A percentile compares a stretch with the other conserved stretches of the same genome.
These are phyloP conservation scores for Sisyra terminalis DNA, from an alignment of 2,888 invertebrate genomes.

Conservation along the genomic window DNA sequence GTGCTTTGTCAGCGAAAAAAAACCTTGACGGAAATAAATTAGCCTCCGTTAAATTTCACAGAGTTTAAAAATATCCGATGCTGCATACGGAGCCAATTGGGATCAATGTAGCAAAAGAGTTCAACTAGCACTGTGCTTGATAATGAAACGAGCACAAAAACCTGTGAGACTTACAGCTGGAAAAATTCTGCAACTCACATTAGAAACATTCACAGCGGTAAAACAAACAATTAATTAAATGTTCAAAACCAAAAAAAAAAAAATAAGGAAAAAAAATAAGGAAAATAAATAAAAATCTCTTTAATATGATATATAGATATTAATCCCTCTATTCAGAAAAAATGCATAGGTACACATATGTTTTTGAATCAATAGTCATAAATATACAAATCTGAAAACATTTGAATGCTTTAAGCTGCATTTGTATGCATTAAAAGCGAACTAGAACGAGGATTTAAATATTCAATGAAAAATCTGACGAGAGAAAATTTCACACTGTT, in stretches of 20 bases:
- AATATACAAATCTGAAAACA: too few species aligned
- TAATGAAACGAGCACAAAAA: constrained; percentile 29
- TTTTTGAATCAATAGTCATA: neutral
- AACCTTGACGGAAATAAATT: neutral
- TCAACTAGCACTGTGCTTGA: constrained; percentile 26
- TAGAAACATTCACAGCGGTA: constrained; percentile 32
- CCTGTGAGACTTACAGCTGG: constrained; percentile 31
- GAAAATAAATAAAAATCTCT: neutral
- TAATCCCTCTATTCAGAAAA: neutral
- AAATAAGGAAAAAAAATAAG: neutral
- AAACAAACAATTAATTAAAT: constrained; percentile 12
- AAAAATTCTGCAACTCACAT: constrained; percentile 29
- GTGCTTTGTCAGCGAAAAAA: constrained; percentile 2
- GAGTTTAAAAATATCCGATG: constrained; percentile 26
- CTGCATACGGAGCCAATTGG: constrained; percentile 27
- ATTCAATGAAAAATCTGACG: too few species aligned
- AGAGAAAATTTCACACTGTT: too few species aligned
- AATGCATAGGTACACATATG: neutral
- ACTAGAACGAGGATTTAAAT: too few species aligned
- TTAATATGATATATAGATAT: neutral
- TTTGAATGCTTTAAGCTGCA: too few species aligned
- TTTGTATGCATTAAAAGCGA: too few species aligned
- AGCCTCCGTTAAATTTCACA: constrained; percentile 14
- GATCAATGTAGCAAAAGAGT: constrained; percentile 22
- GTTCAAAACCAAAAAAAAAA: too few species aligned